Percentiles rank a stretch among this genome's conserved stretches.
These are phyloP conservation scores for Oreohelix idahoensis DNA, from an alignment of 1,140 invertebrate species.

Conservation along the genomic window DNA sequence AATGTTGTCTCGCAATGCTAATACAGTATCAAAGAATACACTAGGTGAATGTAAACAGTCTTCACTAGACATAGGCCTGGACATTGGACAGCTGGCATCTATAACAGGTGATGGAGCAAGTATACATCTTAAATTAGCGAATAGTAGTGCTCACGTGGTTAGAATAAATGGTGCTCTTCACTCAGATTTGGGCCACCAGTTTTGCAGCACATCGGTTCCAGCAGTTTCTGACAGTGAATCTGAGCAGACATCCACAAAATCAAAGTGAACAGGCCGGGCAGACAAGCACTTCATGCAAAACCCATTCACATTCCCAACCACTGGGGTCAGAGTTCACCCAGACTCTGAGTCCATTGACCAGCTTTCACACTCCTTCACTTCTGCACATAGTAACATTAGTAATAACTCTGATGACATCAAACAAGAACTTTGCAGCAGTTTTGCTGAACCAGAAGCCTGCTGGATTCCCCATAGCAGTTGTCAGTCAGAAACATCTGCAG, in stretches of 20 bases:
- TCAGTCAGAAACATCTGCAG: neutral
- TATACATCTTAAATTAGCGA: neutral
- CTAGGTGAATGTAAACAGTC: slow-evolving; percentile 25
- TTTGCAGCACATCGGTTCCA: neutral
- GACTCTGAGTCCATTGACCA: neutral
- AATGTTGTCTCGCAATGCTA: neutral
- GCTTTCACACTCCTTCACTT: neutral
- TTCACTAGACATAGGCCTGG: slow-evolving; percentile 26
- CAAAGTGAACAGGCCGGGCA: neutral
- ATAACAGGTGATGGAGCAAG: slow-evolving; percentile 7
- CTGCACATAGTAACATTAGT: neutral
- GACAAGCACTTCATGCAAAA: slow-evolving; percentile 5
- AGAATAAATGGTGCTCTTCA: neutral
- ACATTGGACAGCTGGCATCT: slow-evolving; percentile 30
- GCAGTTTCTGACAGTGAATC: neutral
- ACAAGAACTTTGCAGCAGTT: neutral
- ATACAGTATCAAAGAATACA: neutral
- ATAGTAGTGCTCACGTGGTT: neutral
- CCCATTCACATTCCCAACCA: slow-evolving; percentile 37
- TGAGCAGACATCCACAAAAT: neutral
- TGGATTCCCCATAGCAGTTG: neutral
- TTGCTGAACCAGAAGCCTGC: neutral
- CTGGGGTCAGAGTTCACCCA: neutral
- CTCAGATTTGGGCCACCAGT: neutral
- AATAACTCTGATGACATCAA: neutral